phyloP scores from a whole-genome alignment of 2,888 invertebrate genomes.

The Hartigia nigra region DNA sequence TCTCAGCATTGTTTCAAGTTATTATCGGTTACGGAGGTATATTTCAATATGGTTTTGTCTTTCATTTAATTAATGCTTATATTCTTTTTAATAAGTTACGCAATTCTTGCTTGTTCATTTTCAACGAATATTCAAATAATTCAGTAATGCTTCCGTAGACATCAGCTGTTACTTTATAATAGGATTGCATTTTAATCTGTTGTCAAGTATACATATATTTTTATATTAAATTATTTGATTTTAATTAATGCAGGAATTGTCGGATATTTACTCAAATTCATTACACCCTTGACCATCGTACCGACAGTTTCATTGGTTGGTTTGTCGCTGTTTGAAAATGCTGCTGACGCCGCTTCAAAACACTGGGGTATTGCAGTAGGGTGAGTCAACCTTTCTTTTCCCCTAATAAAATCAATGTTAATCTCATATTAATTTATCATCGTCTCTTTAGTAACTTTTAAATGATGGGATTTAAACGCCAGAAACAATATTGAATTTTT shows the following conservation, averaged over 20 bases:
- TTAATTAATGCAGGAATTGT: constrained; percentile 71
- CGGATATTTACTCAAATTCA: constrained; percentile 78
- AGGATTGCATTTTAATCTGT: not conserved
- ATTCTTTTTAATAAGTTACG: not conserved
- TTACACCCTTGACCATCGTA: constrained; percentile 86
- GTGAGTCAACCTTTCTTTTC: constrained; percentile 67
- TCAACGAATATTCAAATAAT: not conserved
- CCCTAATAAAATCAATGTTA: not conserved
- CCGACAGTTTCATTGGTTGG: constrained; percentile 88
- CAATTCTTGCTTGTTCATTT: not conserved
- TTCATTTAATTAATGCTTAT: no score
- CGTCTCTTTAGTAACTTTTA: no score
- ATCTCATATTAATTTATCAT: not conserved
- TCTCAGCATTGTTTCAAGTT: constrained; percentile 81
- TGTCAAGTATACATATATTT: not conserved
- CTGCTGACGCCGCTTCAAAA: constrained; percentile 81
- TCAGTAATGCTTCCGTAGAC: not conserved
- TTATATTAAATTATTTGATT: constrained; percentile 66
- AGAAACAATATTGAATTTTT: constrained; percentile 12
- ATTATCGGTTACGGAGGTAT: constrained; percentile 71
- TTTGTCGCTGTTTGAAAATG: constrained; percentile 83
- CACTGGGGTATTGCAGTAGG: constrained; percentile 87
- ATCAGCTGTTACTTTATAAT: not conserved
- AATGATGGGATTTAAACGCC: no score
- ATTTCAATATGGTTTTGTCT: not conserved